These are phyloP conservation scores for Mythimna loreyi DNA, from an alignment of 2,888 invertebrate genomes.

Conservation along the genomic window DNA sequence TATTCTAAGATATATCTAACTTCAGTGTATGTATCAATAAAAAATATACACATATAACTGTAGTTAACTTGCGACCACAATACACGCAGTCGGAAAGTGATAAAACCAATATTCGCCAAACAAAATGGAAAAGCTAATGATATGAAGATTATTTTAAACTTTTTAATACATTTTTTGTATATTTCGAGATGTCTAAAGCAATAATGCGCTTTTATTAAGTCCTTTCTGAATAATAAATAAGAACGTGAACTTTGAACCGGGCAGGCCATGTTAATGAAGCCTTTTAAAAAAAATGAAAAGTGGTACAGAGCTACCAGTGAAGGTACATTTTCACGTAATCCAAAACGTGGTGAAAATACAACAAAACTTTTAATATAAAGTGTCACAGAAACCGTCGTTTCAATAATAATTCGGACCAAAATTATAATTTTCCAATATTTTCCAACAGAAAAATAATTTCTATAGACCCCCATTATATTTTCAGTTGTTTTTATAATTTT, in stretches of 20 bases:
- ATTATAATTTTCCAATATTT: conserved; percentile 14
- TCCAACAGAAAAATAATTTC: conserved; percentile 1
- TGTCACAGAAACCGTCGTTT: background rate
- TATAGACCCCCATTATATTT: conserved; percentile 29
- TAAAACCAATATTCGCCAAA: fast-evolving
- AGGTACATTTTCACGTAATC: background rate
- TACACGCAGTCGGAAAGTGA: background rate
- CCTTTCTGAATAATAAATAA: background rate
- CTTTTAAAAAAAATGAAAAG: background rate
- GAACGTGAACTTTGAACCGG: background rate
- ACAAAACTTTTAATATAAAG: background rate
- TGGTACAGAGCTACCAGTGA: background rate
- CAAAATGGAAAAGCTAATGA: background rate
- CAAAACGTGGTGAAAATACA: background rate
- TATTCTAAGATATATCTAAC: conserved; percentile 6
- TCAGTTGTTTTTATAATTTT: conserved; percentile 21
- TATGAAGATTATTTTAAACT: background rate
- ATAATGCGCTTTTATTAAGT: background rate
- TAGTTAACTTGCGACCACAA: background rate
- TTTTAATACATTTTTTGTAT: conserved; percentile 6
- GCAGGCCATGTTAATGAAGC: background rate
- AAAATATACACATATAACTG: background rate
- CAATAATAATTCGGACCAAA: conserved; percentile 5
- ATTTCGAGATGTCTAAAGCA: background rate
- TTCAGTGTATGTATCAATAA: background rate